Conservation (phyloP, 2,113 vertebrate species). For the Glaucidium brasilianum region DNA sequence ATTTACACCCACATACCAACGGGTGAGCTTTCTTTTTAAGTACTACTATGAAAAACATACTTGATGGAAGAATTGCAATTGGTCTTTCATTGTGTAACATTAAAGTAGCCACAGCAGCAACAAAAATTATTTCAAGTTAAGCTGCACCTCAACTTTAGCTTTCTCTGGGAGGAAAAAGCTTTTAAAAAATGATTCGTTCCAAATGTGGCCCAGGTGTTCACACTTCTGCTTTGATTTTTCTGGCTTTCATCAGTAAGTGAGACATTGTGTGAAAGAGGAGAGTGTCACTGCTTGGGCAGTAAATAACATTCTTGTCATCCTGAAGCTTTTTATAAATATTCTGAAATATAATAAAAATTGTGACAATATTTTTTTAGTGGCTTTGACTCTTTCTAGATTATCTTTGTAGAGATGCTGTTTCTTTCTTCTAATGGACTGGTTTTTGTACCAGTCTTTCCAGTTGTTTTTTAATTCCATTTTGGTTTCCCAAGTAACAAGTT, state of each 20-base stretch:
- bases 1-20: neutral
- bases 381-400: neutral
- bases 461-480: neutral
- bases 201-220: neutral
- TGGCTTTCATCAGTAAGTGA: neutral
- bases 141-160: neutral
- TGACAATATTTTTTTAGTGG: neutral
- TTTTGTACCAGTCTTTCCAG: neutral
- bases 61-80: neutral
- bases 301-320: neutral
- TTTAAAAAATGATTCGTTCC: neutral
- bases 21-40: slow-evolving; percentile 14
- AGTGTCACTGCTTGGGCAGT: neutral
- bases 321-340: neutral
- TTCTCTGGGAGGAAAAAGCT: neutral
- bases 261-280: neutral
- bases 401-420: neutral
- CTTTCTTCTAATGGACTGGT: neutral
- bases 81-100: neutral
- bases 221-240: neutral
- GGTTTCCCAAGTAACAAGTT: neutral
- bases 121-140: neutral
- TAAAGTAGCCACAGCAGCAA: neutral
- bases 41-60: neutral
- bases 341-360: neutral